phyloP scores from a whole-genome alignment of 2,888 invertebrate species.

The Parapristionchus giblindavisi region DNA sequence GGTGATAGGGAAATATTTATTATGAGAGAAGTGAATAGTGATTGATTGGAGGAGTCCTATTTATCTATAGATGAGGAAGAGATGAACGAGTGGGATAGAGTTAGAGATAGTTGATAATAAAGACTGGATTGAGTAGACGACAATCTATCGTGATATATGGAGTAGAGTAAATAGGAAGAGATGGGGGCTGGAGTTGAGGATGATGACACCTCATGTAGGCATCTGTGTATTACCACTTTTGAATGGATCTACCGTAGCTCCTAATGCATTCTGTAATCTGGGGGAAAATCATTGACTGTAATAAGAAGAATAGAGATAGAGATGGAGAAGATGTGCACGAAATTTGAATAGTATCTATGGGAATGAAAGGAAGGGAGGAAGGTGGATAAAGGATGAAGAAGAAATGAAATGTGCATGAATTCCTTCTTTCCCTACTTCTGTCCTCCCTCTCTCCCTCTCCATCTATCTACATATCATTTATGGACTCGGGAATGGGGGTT shows the following conservation, averaged over 20 bases:
- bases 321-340: not conserved
- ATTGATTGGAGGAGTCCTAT: too few relatives aligned
- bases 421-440: not conserved
- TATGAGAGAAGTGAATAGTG: not conserved
- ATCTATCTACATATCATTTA: not conserved
- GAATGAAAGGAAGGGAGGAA: not conserved
- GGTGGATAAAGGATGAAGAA: conserved; percentile 5
- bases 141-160: conserved; percentile 4
- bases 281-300: not conserved
- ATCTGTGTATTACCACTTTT: too few relatives aligned
- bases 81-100: too few relatives aligned
- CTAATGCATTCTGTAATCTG: not conserved
- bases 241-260: too few relatives aligned
- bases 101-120: not conserved
- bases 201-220: too few relatives aligned
- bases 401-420: not conserved
- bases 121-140: not conserved
- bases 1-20: too few relatives aligned
- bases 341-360: not conserved
- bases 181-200: too few relatives aligned
- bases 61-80: too few relatives aligned
- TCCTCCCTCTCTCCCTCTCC: conserved; percentile 3
- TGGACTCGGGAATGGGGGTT: conserved; percentile 5
- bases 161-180: not conserved
- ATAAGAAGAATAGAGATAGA: not conserved